Evolutionary conservation across 2,888 invertebrate species (phyloP).

Genomic region (Itoplectis maculator): DNA sequence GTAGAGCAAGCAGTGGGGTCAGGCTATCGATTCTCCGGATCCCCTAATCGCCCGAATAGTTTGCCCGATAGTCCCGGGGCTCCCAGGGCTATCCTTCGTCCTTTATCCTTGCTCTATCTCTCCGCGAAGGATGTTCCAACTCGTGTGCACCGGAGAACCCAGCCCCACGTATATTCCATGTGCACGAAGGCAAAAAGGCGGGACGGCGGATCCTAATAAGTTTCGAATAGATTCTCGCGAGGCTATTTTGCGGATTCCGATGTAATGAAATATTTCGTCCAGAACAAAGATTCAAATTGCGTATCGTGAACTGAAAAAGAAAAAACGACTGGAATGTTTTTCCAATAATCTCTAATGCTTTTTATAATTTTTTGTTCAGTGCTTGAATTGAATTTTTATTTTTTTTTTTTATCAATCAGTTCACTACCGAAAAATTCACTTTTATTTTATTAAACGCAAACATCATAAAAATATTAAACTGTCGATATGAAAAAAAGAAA

Average conservation of each 20-base stretch:
- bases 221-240: neutral
- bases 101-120: conserved; percentile 57
- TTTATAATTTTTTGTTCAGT: no score
- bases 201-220: neutral
- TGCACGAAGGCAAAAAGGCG: neutral
- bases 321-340: no score
- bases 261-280: no score
- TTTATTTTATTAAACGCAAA: no score
- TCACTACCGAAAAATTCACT: no score
- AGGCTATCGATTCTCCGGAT: conserved; percentile 62
- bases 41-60: conserved; percentile 64
- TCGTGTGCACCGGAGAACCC: conserved; percentile 23
- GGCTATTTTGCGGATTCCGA: neutral
- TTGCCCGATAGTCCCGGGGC: conserved; percentile 57
- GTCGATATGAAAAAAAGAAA: no score
- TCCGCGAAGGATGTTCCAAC: conserved; percentile 42
- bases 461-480: no score
- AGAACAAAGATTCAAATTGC: no score
- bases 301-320: no score
- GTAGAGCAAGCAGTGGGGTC: conserved; percentile 18
- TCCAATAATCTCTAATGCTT: no score
- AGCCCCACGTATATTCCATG: neutral
- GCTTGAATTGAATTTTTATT: no score
- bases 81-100: conserved; percentile 57
- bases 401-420: no score